Conservation (phyloP, 2,797 vertebrate genomes). For the Tarsius wallacei region DNA sequence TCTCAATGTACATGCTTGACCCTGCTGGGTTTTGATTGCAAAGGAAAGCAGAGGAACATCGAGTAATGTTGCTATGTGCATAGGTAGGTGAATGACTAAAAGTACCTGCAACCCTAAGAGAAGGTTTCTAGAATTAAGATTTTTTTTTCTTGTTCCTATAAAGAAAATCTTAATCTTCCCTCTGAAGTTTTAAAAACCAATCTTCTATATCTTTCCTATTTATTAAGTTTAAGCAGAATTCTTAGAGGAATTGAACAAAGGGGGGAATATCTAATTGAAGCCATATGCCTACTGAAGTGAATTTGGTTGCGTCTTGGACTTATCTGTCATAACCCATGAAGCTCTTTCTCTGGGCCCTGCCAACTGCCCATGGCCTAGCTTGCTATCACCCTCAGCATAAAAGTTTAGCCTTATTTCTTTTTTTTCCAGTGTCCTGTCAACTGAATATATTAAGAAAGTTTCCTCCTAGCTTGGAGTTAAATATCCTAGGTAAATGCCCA, state of each 20-base stretch:
- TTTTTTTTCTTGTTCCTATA: not conserved
- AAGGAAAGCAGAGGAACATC: not conserved
- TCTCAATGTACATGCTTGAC: not conserved
- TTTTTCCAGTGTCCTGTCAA: no score
- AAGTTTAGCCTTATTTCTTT: not conserved
- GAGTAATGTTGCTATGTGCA: not conserved
- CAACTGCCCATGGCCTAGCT: not conserved
- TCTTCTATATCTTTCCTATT: not conserved
- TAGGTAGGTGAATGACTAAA: not conserved
- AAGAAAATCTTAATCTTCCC: constrained; percentile 13
- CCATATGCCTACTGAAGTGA: fast-evolving
- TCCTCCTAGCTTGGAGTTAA: not conserved
- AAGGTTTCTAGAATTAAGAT: not conserved
- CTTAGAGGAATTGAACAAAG: not conserved
- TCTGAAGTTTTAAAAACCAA: constrained; percentile 17
- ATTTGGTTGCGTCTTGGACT: not conserved
- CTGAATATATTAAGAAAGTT: not conserved
- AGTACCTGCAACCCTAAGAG: no score
- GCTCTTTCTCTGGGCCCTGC: not conserved
- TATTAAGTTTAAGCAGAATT: not conserved
- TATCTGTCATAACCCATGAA: not conserved
- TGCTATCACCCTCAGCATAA: not conserved
- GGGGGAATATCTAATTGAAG: not conserved
- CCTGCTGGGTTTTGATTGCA: constrained; percentile 40
- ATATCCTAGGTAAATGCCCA: not conserved